Conservation (phyloP, 2,797 vertebrate genomes). For the Neopelma chrysocephalum region DNA sequence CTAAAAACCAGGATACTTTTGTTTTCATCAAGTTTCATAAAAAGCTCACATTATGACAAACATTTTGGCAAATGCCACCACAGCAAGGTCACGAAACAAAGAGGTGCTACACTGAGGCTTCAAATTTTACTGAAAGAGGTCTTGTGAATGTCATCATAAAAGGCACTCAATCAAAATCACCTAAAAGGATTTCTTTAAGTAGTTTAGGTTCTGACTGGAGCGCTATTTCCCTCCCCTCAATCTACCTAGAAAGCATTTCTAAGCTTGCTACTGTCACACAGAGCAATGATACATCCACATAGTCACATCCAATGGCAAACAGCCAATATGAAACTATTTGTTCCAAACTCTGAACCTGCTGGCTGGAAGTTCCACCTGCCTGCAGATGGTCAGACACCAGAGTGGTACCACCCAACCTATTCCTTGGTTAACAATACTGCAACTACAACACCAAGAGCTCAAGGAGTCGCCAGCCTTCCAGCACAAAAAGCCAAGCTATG, state of each 20-base stretch:
- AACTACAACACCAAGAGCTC: not conserved
- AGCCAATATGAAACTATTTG: accelerated
- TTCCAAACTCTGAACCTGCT: not conserved
- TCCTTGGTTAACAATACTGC: not conserved
- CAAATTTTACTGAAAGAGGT: not conserved
- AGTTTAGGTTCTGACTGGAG: not conserved
- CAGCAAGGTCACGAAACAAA: not conserved
- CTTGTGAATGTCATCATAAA: not conserved
- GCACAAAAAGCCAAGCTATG: not conserved
- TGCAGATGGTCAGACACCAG: not conserved
- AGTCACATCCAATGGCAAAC: not conserved
- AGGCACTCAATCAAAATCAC: not conserved
- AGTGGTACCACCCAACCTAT: accelerated
- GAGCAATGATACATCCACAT: not conserved
- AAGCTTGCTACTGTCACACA: not conserved
- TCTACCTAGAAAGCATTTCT: not conserved
- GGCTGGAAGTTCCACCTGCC: not conserved
- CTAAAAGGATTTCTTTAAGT: not conserved
- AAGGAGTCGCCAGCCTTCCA: not conserved
- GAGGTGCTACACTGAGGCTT: not conserved
- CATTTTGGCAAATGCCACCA: not conserved
- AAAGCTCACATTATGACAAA: not conserved
- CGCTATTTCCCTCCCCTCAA: not conserved
- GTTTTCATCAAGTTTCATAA: not conserved
- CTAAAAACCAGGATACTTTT: not conserved